Conservation (phyloP, 2,888 invertebrate genomes). For the Caenorhabditis sp. region DNA sequence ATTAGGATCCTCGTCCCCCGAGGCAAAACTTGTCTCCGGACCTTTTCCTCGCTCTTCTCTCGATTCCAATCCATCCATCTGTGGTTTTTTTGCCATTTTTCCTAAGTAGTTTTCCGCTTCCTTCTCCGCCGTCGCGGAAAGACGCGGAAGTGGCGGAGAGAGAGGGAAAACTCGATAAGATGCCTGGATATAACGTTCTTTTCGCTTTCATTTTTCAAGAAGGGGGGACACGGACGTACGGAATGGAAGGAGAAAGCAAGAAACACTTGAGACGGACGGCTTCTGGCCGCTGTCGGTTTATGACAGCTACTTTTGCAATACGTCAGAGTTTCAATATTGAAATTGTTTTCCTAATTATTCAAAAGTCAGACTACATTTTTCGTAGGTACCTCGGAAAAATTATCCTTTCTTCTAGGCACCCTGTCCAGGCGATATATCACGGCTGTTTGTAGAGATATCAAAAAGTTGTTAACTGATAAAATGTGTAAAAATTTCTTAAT, state of each 20-base stretch:
- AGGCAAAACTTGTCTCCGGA: background rate
- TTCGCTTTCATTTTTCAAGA: constrained; percentile 24
- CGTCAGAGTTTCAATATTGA: no score
- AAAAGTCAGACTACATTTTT: no score
- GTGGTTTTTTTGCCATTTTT: background rate
- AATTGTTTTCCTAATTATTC: no score
- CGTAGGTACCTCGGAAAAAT: no score
- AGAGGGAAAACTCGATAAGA: constrained; percentile 49
- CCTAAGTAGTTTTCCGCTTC: constrained; percentile 3
- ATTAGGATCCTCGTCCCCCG: constrained; percentile 6
- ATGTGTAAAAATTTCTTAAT: no score
- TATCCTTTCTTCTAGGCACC: no score
- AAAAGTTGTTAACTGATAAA: no score
- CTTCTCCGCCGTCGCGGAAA: constrained; percentile 9
- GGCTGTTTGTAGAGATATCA: no score
- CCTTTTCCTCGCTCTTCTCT: constrained; percentile 2
- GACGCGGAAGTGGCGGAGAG: constrained; percentile 25
- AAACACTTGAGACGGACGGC: constrained; percentile 24
- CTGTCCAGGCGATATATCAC: no score
- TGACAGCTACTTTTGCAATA: no score
- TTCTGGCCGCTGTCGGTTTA: no score
- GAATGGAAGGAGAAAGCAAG: constrained; percentile 6
- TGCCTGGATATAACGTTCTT: constrained; percentile 34
- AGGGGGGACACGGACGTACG: background rate
- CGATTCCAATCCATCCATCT: background rate